Evolutionary conservation across 1,140 invertebrate species (phyloP).

Genomic region (Olivierus martensii): DNA sequence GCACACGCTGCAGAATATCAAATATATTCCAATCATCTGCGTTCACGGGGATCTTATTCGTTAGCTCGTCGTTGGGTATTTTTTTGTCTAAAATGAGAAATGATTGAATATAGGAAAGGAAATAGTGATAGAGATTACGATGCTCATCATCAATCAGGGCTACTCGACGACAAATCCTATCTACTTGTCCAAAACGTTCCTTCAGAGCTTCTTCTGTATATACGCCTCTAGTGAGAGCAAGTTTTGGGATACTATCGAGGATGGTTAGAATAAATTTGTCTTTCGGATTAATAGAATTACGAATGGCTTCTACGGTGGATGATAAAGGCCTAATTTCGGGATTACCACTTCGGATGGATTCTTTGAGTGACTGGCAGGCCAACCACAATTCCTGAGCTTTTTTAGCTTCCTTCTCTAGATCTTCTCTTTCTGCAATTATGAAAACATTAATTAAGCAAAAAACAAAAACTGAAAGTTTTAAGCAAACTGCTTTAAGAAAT

Average conservation of each 20-base stretch:
- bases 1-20: slow-evolving; percentile 68
- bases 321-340: slow-evolving; percentile 50
- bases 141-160: slow-evolving; percentile 62
- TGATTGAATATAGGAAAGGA: slow-evolving; percentile 74
- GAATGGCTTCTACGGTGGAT: slow-evolving; percentile 53
- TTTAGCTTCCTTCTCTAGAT: slow-evolving; percentile 58
- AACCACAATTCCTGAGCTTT: slow-evolving; percentile 81
- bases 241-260: slow-evolving; percentile 48
- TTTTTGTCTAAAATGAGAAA: slow-evolving; percentile 27
- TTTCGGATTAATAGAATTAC: slow-evolving; percentile 47
- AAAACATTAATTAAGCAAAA: slow-evolving; percentile 4
- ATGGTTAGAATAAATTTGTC: slow-evolving; percentile 7
- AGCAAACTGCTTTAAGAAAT: too few relatives aligned
- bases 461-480: too few relatives aligned
- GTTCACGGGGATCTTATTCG: slow-evolving; percentile 28
- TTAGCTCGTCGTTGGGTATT: slow-evolving; percentile 19
- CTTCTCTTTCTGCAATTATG: slow-evolving; percentile 48
- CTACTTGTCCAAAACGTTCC: slow-evolving; percentile 66
- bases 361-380: slow-evolving; percentile 70
- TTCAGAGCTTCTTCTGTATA: slow-evolving; percentile 69
- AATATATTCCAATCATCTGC: slow-evolving; percentile 56
- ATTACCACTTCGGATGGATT: slow-evolving; percentile 5
- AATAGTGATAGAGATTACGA: slow-evolving; percentile 52
- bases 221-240: slow-evolving; percentile 61
- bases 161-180: slow-evolving; percentile 41